phyloP scores from a whole-genome alignment of 2,113 vertebrate species.

The Callorhinus ursinus region DNA sequence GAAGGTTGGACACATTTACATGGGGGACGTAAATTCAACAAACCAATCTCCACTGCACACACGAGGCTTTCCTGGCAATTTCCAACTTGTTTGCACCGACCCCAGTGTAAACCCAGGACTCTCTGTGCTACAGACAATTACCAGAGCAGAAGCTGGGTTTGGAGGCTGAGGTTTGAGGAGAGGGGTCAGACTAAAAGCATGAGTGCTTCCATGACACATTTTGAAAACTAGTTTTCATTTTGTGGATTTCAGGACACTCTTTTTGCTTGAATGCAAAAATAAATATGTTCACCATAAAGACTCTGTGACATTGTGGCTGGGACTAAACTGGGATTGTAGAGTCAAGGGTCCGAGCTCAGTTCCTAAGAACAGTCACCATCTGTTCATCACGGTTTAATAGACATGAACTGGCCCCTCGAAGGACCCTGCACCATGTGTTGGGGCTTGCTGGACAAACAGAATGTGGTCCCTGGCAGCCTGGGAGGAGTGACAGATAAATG shows the following conservation, averaged over 20 bases:
- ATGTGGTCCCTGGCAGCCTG: background rate
- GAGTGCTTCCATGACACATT: background rate
- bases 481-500: background rate
- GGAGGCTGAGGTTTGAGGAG: background rate
- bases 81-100: constrained; percentile 59
- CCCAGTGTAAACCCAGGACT: background rate
- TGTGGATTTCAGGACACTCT: background rate
- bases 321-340: background rate
- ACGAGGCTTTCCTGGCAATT: constrained; percentile 65
- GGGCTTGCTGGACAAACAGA: background rate
- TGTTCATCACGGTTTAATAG: constrained; percentile 25
- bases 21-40: constrained; percentile 65
- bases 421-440: background rate
- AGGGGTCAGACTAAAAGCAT: background rate
- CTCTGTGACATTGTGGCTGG: rapidly evolving
- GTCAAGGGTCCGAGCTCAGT: background rate
- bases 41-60: constrained; percentile 58
- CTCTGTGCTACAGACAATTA: constrained; percentile 4
- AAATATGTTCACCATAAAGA: background rate
- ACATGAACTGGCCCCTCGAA: background rate
- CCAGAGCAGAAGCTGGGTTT: background rate
- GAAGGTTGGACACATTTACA: constrained; percentile 61
- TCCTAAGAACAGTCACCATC: background rate
- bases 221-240: background rate
- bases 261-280: constrained; percentile 34